Base-by-base conservation (phyloP, 1,140 invertebrate genomes). In the Eufriesea mexicana region DNA sequence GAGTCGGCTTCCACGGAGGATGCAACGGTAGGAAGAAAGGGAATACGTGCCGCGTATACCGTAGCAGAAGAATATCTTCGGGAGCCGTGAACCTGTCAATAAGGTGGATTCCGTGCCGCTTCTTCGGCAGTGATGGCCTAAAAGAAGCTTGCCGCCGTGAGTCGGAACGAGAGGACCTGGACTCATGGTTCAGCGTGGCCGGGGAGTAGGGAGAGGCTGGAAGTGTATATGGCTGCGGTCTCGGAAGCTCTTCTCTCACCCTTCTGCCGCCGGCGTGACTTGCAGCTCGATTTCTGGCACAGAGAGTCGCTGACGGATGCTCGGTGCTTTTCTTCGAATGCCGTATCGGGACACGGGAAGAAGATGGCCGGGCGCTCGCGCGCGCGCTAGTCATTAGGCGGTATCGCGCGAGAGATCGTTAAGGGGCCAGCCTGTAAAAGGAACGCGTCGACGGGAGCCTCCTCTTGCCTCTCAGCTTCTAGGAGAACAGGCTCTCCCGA, bases 71-170 rank as follows among this genome's bases (percentile, higher is more conserved):
- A 88, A 80, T 68, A 87, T 90, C 90, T 86, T 91, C 91, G 84
- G 90, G 86, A 93, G 91, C 90, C 81, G 77, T 84, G 85, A 90
- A 85, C 79, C 90, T 92, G 91, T 93, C 92, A 91, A 89, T 91
- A 92, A 91, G 84, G 84, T 87, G 84, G 79, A 92, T 90, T 90
- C 90, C 87, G 55, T 83, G 85, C 79, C 49, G 86, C 84, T 87
- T 85, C 79, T 91, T 89, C 84, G 78, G 83, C 68, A 77, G 88
- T 86, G 79, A 78, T 72, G 82, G 67, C 81, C 79, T 87, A 88
- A 90, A 92, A 90, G 90, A 91, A 76, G 79, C 84, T 25, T 49
- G 61, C 25, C 72, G 62, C 49, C 2, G 35, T 14, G 12, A 10
- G 35, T 9, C 10, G 35, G 57, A 81, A 66, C 25, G 51, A 42